A percentile compares a stretch with the other conserved stretches of the same genome.
phyloP scores from a whole-genome alignment of 2,113 vertebrate genomes.

The Dunckerocampus dactyliophorus region DNA sequence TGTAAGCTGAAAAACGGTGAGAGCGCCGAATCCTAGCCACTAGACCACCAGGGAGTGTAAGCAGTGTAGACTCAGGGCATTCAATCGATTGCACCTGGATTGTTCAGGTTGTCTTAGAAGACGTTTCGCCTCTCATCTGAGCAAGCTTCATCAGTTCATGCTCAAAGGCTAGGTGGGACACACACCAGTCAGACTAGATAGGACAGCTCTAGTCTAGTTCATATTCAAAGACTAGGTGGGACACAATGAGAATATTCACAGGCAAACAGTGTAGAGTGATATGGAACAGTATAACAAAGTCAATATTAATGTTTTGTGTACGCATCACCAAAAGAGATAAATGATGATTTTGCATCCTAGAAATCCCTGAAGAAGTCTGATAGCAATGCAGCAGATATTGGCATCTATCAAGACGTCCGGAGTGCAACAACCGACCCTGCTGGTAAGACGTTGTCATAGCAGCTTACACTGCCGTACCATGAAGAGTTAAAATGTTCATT shows the following conservation, averaged over 20 bases:
- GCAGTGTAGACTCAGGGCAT: too few species aligned
- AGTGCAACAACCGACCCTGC: conserved; percentile 42
- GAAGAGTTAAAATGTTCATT: neutral
- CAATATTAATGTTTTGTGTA: neutral
- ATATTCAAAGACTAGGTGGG: too few species aligned
- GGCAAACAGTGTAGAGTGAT: too few species aligned
- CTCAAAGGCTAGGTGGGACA: too few species aligned
- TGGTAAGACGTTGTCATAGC: conserved; percentile 55
- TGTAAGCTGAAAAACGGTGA: conserved; percentile 26
- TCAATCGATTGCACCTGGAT: too few species aligned
- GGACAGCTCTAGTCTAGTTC: too few species aligned
- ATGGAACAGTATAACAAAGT: neutral
- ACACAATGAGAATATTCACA: too few species aligned
- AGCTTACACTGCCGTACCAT: neutral
- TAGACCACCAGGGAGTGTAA: conserved; percentile 47
- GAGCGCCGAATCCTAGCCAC: conserved; percentile 53
- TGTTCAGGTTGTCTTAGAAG: too few species aligned
- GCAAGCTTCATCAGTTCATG: too few species aligned
- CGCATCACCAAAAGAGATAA: neutral
- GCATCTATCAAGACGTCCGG: conserved; percentile 80
- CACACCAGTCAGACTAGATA: too few species aligned
- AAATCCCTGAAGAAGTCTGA: conserved; percentile 78
- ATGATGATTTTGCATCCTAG: conserved; percentile 52
- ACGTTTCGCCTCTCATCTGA: too few species aligned
- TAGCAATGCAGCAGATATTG: conserved; percentile 73